Conservation (phyloP, 2,888 invertebrate genomes). For the Leuctra nigra region DNA sequence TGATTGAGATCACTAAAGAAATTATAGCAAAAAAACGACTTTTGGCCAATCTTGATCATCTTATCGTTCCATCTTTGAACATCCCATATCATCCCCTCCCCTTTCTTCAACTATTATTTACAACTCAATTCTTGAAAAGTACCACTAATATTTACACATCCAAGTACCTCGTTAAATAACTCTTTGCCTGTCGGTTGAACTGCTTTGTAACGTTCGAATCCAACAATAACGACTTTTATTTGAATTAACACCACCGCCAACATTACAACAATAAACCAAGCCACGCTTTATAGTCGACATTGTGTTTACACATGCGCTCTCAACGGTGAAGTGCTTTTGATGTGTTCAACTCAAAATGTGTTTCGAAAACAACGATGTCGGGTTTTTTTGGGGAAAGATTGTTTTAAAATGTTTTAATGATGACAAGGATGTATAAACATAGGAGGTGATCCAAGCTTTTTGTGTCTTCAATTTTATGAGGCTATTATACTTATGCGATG, state of each 20-base stretch:
- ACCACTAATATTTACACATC: too few relatives aligned
- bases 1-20: too few relatives aligned
- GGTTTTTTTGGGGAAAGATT: neutral
- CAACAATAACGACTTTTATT: neutral
- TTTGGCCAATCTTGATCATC: too few relatives aligned
- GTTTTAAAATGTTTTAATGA: slow-evolving; percentile 19
- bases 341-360: neutral
- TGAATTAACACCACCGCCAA: neutral
- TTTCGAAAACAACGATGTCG: neutral
- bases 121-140: too few relatives aligned
- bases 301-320: neutral
- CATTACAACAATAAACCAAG: slow-evolving; percentile 9
- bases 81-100: too few relatives aligned
- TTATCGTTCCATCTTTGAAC: too few relatives aligned
- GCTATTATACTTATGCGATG: neutral
- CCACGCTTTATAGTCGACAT: neutral
- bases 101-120: too few relatives aligned
- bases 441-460: neutral
- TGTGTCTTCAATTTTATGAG: neutral
- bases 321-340: too few relatives aligned
- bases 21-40: too few relatives aligned
- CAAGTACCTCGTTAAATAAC: too few relatives aligned
- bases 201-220: too few relatives aligned
- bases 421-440: slow-evolving; percentile 14
- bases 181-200: too few relatives aligned